Base-by-base conservation (phyloP, 53 echinoderm and acorn worm species). In the Crossaster papposus region DNA sequence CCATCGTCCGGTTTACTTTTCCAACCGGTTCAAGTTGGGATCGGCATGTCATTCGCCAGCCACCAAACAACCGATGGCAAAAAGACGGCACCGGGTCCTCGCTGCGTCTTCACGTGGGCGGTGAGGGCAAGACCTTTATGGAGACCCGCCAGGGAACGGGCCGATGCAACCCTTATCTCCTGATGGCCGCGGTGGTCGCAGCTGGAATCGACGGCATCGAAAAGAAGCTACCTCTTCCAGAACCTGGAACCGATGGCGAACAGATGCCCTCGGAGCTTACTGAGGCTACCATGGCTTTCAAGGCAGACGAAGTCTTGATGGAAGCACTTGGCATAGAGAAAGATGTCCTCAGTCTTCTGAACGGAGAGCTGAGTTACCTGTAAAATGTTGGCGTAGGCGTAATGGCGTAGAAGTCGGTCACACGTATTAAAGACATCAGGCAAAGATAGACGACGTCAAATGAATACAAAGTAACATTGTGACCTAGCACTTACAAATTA, bases 91-190 rank as follows among this genome's bases (percentile, higher is more conserved):
- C 94, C 0, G 79, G 93, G 1, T 93, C 93, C 54, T 88, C 85
- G 23, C 26, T 96, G 29, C 91, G 94, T 17, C 79, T 96, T 17
- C 93, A 93, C 54, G 26, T 86, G 3, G 85, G 89, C 35, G 93
- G 88, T 29, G 91, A 91, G n/a, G 54, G 52, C 22, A 91, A 91
- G 34, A 96, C 93, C 17, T 94, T 94, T 55, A 36, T 96, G 5
- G 94, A 96, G 71, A 91, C 94, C 79, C 91, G 96, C 17, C 79
- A 90, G 15, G 94, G 94, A 22, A 77, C 92, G 15, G 51, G 91
- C 23, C 91, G 85, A 1, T 76, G 92, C n/a, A 94, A 92, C 65
- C 96, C 94, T 13, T 96, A 96, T 81, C 79, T 79, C 28, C 35
- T 33, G 17, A 34, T 90, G n/a, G 90, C 90, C 2, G 90, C 90